Evolutionary conservation across 2,888 invertebrate genomes (phyloP), one percentile per base, ranked within the genome.

Genomic region (Spisula solida): DNA sequence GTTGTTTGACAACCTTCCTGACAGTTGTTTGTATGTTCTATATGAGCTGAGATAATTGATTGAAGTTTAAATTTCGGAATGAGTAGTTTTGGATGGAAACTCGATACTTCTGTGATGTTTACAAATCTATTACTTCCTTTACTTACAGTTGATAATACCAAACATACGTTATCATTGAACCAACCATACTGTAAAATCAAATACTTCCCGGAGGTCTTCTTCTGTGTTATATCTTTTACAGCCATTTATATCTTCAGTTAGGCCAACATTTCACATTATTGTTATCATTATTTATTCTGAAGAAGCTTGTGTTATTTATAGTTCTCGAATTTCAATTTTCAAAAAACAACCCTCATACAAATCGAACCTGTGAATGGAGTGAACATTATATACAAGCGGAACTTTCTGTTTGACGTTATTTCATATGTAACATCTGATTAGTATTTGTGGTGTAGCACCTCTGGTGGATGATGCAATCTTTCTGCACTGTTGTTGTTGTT

Each of bases 381-480:
- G 41, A 41, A 41, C 41, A 8, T 41, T 41, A 5, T 5, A 41
- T 41, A 41, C 41, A 8, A 41, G 8, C 41, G 8, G 8, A 41
- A 2, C 8, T 41, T 41, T 8, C 8, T 2, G 8, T 41, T 2
- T 41, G 41, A 41, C 41, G 8, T 41, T 5, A 41, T 41, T 41
- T 41, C 8, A 8, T 41, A 8, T 41, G 8, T 5, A 5, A 41
- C 41, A 41, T 41, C 41, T 41, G 41, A 2, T 41, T 41, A 8
- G 41, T 41, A 41, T 41, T 41, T 41, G 41, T 8, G 2, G 75
- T 75, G 75, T 34, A 4, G 34, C 75, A 75, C 75, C n/a, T 34
- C 34, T 75, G 75, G 75, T 75, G 75, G 75, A 75, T 75, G 75
- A 75, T 75, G 75, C 75, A 75, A 75, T 75, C 34, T 25, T 75